Evolutionary conservation across 2,888 invertebrate species (phyloP).

Genomic region (Zaprionus obscuricornis): DNA sequence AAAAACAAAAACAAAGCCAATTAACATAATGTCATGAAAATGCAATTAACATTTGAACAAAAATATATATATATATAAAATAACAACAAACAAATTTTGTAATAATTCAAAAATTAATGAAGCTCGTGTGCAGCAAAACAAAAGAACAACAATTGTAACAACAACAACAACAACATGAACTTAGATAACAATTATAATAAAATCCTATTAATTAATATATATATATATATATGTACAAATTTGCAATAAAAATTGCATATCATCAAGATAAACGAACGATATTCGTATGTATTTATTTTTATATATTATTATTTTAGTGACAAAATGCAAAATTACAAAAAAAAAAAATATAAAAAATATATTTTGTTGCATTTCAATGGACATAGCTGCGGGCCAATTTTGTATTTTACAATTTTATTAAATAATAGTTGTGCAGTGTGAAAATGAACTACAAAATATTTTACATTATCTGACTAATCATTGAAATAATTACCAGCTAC

Average conservation of each 20-base stretch:
- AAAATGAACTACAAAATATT: slow-evolving; percentile 42
- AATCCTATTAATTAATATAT: slow-evolving; percentile 47
- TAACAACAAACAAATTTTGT: slow-evolving; percentile 19
- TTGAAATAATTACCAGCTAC: slow-evolving; percentile 49
- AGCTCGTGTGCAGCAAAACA: slow-evolving; percentile 7
- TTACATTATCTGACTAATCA: slow-evolving; percentile 41
- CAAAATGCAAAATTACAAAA: slow-evolving; percentile 6
- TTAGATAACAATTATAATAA: slow-evolving; percentile 43
- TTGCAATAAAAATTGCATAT: neutral
- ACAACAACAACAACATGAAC: neutral
- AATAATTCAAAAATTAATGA: slow-evolving; percentile 53
- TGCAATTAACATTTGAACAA: slow-evolving; percentile 58
- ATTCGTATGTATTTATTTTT: too few relatives aligned
- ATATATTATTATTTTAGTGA: too few relatives aligned
- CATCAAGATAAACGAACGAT: slow-evolving; percentile 30
- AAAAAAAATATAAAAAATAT: neutral
- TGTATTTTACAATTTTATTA: slow-evolving; percentile 18
- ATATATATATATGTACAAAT: slow-evolving; percentile 11
- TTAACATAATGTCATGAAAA: slow-evolving; percentile 62
- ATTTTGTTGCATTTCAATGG: slow-evolving; percentile 34
- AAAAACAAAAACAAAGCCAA: slow-evolving; percentile 42
- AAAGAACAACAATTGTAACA: slow-evolving; percentile 10
- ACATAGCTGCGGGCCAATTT: slow-evolving; percentile 20
- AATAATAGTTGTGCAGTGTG: slow-evolving; percentile 10
- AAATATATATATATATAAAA: slow-evolving; percentile 23